Evolutionary conservation across 2,888 invertebrate species (phyloP), one percentile per base, ranked within the genome.

Genomic region (Pharmacophagus antenor): DNA sequence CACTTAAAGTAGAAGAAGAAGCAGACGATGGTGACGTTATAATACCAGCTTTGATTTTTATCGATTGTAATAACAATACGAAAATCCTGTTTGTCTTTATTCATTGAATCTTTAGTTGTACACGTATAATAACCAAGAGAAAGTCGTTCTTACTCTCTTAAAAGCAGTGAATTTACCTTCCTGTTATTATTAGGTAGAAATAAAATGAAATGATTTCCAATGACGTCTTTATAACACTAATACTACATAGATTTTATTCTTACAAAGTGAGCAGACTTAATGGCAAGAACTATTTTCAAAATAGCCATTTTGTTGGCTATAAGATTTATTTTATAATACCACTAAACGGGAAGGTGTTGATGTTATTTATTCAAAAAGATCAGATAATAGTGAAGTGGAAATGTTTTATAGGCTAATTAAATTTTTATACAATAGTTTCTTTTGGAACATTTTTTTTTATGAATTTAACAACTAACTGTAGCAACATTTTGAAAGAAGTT

Each of bases 321-420:
- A 60, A 55, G 53, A 50, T 48, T 37, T 44, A 7, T 21, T 60
- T 60, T 60, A 60, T 50, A 44, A 22, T 42, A 10, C 52, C 12
- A 46, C 50, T 60, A 60, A 55, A 60, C 17, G 17, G 20, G 2
- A 55, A 60, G 59, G 54, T 60, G 59, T 60, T 60, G 55, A 60
- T 55, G 25, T 23, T 58, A 58, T 58, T 58, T 58, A 52, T 48
- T 54, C 41, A 27, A 42, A 25, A 50, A 50, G 22, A 46, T 20
- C 46, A 31, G 50, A 55, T 41, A 50, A 17, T 2, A 21, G 5
- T 27, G 37, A 46, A 55, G 55, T 60, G 55, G 48, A 48, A 47
- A 54, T 46, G 23, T 49, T 55, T 59, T 59, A 49, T 44, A 44
- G 22, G 23, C 42, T 17, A n/a, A 10, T 41, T n/a, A 41, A 17